A percentile compares a stretch with the other conserved stretches of the same genome.
Conservation (phyloP, 2,888 invertebrate genomes). For the Dynastes tityus region DNA sequence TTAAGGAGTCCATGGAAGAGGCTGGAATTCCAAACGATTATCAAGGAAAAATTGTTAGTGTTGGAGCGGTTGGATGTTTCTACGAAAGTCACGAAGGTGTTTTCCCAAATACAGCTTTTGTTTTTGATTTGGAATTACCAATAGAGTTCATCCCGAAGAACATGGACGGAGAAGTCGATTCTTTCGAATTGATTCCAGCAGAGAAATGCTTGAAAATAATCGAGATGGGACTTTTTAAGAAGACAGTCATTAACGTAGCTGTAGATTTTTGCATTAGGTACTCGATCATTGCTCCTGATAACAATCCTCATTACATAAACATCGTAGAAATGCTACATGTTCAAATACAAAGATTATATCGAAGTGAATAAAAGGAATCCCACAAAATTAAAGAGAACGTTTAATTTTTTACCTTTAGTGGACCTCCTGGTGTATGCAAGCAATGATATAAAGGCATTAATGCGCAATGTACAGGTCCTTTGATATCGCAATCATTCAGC, state of each 20-base stretch:
- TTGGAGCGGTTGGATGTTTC: neutral
- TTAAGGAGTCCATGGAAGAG: slow-evolving; percentile 12
- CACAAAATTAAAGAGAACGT: neutral
- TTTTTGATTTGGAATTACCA: slow-evolving; percentile 17
- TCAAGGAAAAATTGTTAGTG: slow-evolving; percentile 5
- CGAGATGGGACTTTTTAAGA: slow-evolving; percentile 6
- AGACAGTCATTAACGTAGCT: neutral
- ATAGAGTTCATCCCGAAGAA: neutral
- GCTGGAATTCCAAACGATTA: neutral
- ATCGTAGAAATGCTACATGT: slow-evolving; percentile 24
- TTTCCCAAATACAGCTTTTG: slow-evolving; percentile 22
- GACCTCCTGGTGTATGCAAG: slow-evolving; percentile 98
- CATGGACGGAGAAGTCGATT: slow-evolving; percentile 25
- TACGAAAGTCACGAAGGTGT: slow-evolving; percentile 19
- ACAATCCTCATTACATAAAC: slow-evolving; percentile 10
- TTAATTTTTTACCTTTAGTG: slow-evolving; percentile 82
- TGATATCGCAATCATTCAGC: slow-evolving; percentile 90
- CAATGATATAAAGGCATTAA: slow-evolving; percentile 95
- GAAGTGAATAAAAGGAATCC: neutral
- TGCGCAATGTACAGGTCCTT: slow-evolving; percentile 92
- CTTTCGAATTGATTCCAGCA: neutral
- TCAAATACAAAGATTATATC: slow-evolving; percentile 17
- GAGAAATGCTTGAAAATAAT: slow-evolving; percentile 19
- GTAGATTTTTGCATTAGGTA: slow-evolving; percentile 26
- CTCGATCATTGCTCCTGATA: slow-evolving; percentile 11